Base-by-base conservation (phyloP, 2,113 vertebrate genomes). In the Sus scrofa region DNA sequence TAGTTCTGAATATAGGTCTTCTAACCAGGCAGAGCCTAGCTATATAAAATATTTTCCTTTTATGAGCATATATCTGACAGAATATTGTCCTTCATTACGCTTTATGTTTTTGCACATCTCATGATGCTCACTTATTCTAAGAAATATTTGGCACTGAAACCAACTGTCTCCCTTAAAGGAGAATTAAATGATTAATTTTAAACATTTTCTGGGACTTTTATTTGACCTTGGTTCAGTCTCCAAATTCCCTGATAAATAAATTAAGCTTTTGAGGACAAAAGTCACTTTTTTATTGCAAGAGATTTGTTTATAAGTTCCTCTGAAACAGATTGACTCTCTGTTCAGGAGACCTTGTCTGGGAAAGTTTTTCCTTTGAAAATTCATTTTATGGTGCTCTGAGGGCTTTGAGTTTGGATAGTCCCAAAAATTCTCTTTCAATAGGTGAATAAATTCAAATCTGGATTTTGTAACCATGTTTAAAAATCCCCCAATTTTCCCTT, bases 151-250 rank as follows among this genome's bases (percentile, higher is more conserved):
- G 6, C 19, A 50, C 37, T 89, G 85, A 71, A 74, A 19, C 15
- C 22, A 82, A 20, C 13, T 75, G 5, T 60, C 63, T 84, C 34
- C 34, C 74, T 92, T 81, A 58, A 88, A 70, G 44, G 13, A 73
- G 11, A 89, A 44, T 58, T 34, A 58, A 94, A 86, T 92, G 34
- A 89, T 58, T 54, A n/a, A 86, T 82, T 84, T 74, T 34, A 39
- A 52, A 58, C 15, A 89, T 92, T 97, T 81, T 88, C 37, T 24
- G 73, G 75, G n/a, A 74, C 85, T 97, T 94, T 88, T 32, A 91
- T 39, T 94, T 91, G 78, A 92, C 11, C 9, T 89, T 70, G 52
- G 78, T 30, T 30, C 89, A 58, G 68, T 67, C 37, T 4, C 20
- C 12, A 73, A 67, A 22, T 71, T 90, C 26, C 37, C 82, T 86